phyloP scores from a whole-genome alignment of 2,797 vertebrate species.

The Philypnodon macrostomus region DNA sequence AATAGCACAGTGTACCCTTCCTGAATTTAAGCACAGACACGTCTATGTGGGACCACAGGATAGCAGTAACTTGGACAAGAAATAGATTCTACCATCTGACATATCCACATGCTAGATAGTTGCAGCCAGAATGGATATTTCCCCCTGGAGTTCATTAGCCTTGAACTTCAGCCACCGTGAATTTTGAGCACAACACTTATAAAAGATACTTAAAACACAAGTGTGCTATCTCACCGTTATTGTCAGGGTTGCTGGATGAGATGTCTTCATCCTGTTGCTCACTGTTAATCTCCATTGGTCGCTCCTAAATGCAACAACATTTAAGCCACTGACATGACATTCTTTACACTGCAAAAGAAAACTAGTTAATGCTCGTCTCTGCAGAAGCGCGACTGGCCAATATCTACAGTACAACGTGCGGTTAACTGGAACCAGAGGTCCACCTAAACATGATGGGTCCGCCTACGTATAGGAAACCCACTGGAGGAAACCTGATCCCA shows the following conservation, averaged over 20 bases:
- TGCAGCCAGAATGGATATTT: conserved; percentile 37
- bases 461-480: too few relatives aligned
- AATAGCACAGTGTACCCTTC: conserved; percentile 48
- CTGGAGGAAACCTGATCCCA: too few relatives aligned
- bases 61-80: conserved; percentile 65
- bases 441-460: too few relatives aligned
- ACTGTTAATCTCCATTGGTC: conserved; percentile 93
- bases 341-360: too few relatives aligned
- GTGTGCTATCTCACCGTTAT: conserved; percentile 83
- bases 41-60: conserved; percentile 55
- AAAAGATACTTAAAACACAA: neutral
- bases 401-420: too few relatives aligned
- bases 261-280: conserved; percentile 87
- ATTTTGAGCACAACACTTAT: too few relatives aligned
- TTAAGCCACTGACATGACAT: too few relatives aligned
- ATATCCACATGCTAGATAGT: conserved; percentile 48
- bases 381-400: too few relatives aligned
- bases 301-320: too few relatives aligned
- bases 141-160: conserved; percentile 17
- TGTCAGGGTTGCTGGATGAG: conserved; percentile 91
- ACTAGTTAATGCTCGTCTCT: too few relatives aligned
- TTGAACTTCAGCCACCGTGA: neutral
- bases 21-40: conserved; percentile 61
- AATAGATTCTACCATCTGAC: conserved; percentile 73
- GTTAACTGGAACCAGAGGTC: too few relatives aligned